Percentiles rank a stretch among this genome's conserved stretches.
Evolutionary conservation across 2,113 vertebrate species (phyloP).

Genomic region (Saguinus imperator): DNA sequence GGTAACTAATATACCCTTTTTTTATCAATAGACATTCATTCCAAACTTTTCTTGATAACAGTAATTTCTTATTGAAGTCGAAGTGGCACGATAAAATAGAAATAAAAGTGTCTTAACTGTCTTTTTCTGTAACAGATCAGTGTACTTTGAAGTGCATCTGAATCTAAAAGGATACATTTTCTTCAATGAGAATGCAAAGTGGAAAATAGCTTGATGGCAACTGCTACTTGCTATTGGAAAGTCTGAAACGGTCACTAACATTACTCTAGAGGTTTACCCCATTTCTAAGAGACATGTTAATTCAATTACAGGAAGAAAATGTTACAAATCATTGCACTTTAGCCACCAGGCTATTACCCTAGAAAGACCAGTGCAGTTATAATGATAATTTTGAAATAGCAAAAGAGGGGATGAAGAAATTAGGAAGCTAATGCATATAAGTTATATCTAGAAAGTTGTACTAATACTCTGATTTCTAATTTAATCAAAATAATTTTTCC

Average conservation of each 20-base stretch:
- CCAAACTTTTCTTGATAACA: not conserved
- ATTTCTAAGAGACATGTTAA: not conserved
- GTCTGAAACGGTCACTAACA: not conserved
- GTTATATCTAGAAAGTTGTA: not conserved
- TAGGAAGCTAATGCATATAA: not conserved
- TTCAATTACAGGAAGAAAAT: not conserved
- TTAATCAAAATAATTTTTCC: conserved; percentile 47
- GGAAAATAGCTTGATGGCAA: not conserved
- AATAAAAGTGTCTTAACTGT: not conserved
- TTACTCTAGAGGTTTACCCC: not conserved
- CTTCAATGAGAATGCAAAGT: conserved; percentile 15
- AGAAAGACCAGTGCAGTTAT: not conserved
- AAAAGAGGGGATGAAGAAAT: not conserved
- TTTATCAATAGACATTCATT: not conserved
- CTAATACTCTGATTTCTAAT: conserved; percentile 43
- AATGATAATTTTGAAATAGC: not conserved
- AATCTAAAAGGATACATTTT: conserved; percentile 29
- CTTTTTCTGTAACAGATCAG: not conserved
- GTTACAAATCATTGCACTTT: not conserved
- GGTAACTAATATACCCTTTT: not conserved
- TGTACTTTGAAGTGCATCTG: not conserved
- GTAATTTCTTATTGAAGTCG: not conserved
- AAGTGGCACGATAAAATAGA: not conserved
- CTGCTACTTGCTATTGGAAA: not conserved
- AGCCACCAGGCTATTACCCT: not conserved